Evolutionary conservation across 2,113 vertebrate species (phyloP).

Genomic region (Morone chrysops): DNA sequence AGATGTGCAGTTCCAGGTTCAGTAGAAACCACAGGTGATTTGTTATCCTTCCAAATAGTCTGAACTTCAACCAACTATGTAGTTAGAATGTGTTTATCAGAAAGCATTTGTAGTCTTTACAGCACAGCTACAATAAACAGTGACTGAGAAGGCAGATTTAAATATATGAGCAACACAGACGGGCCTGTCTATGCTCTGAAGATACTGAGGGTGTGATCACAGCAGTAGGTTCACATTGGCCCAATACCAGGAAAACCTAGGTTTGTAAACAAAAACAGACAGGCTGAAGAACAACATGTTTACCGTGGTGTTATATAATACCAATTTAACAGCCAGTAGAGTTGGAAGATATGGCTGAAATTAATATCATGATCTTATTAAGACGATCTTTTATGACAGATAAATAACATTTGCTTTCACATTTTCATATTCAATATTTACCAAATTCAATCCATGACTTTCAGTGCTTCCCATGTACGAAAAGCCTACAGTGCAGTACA

Average conservation of each 20-base stretch:
- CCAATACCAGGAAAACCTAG: slow-evolving; percentile 46
- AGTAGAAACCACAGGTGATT: slow-evolving; percentile 6
- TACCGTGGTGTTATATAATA: slow-evolving; percentile 43
- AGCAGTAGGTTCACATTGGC: slow-evolving; percentile 60
- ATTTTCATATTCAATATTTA: not conserved
- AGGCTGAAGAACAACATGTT: slow-evolving; percentile 53
- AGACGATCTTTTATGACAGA: not conserved
- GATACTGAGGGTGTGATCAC: slow-evolving; percentile 54
- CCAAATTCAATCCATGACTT: not conserved
- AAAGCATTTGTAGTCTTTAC: slow-evolving; percentile 19
- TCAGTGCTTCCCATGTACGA: not conserved
- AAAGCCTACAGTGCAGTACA: not conserved
- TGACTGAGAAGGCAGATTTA: slow-evolving; percentile 26
- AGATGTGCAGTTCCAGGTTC: slow-evolving; percentile 25
- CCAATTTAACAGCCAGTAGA: slow-evolving; percentile 29
- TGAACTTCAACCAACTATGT: slow-evolving; percentile 21
- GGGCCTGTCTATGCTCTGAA: slow-evolving; percentile 44
- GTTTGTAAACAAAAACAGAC: slow-evolving; percentile 61
- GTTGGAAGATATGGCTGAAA: slow-evolving; percentile 14
- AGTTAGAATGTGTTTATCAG: slow-evolving; percentile 12
- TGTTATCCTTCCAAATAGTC: slow-evolving; percentile 11
- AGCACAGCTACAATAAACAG: slow-evolving; percentile 30
- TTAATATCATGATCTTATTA: slow-evolving; percentile 12
- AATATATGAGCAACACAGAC: slow-evolving; percentile 41
- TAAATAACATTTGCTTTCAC: not conserved